Percentiles rank a stretch among this genome's conserved stretches.
phyloP scores from a whole-genome alignment of 2,888 invertebrate species.

The Epistrophe grossulariae region DNA sequence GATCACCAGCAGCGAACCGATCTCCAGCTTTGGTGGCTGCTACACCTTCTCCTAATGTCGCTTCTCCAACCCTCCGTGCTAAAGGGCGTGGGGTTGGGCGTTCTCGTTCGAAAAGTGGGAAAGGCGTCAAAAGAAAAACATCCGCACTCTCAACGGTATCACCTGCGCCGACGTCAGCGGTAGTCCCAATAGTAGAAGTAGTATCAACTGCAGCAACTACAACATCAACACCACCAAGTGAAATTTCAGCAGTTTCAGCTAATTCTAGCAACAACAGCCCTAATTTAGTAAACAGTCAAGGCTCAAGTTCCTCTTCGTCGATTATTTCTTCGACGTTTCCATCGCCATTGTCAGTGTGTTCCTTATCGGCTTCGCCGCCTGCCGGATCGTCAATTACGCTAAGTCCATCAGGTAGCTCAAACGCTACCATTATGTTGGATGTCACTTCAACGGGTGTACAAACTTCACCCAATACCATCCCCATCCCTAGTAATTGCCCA shows the following conservation, averaged over 20 bases:
- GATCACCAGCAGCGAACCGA: constrained; percentile 80
- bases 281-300: constrained; percentile 69
- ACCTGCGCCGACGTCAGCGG: constrained; percentile 80
- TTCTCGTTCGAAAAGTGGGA: constrained; percentile 73
- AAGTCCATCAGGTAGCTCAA: constrained; percentile 63
- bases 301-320: constrained; percentile 73
- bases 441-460: constrained; percentile 65
- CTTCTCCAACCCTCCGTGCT: constrained; percentile 75
- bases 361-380: constrained; percentile 80
- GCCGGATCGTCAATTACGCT: constrained; percentile 81
- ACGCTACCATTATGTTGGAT: constrained; percentile 58
- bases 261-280: constrained; percentile 67
- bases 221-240: constrained; percentile 19
- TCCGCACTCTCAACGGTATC: constrained; percentile 68
- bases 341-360: constrained; percentile 61
- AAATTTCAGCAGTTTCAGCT: constrained; percentile 41
- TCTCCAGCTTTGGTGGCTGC: constrained; percentile 76
- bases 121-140: constrained; percentile 67
- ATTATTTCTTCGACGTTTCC: constrained; percentile 71
- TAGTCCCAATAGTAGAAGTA: constrained; percentile 83
- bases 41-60: constrained; percentile 75
- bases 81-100: constrained; percentile 65
- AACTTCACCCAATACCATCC: constrained; percentile 59
- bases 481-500: constrained; percentile 48
- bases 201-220: constrained; percentile 76